phyloP scores from a whole-genome alignment of 1,140 invertebrate genomes.

The Leptinotarsa texana region DNA sequence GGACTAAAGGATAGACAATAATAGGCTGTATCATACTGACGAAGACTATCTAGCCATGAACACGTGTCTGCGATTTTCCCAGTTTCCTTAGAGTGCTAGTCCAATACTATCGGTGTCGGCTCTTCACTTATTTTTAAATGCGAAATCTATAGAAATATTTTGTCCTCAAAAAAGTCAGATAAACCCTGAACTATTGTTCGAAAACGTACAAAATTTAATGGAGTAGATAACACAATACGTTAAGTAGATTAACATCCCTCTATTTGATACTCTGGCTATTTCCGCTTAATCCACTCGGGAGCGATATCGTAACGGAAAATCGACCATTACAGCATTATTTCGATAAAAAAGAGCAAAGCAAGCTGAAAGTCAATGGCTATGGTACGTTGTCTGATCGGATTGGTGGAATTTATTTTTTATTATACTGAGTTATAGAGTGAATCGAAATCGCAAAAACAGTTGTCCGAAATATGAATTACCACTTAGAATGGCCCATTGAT shows the following conservation, averaged over 20 bases:
- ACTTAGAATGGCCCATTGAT: no score
- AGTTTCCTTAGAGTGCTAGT: no score
- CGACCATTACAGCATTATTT: constrained; percentile 2
- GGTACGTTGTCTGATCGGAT: neutral
- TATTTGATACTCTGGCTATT: neutral
- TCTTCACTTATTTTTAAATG: no score
- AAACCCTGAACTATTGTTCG: neutral
- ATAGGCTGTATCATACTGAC: no score
- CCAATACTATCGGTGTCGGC: no score
- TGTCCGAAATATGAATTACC: neutral
- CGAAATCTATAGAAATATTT: no score
- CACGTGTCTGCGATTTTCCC: no score
- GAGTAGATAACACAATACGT: neutral
- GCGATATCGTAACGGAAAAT: neutral
- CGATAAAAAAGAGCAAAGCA: neutral
- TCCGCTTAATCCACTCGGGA: neutral
- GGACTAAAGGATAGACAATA: no score
- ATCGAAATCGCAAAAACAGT: neutral
- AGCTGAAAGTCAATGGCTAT: neutral
- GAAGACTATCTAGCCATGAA: no score
- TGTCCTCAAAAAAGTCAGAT: neutral
- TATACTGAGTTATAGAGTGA: neutral
- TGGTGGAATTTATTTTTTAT: neutral
- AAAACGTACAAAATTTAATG: neutral
- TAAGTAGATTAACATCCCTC: neutral